Evolutionary conservation across 2,113 vertebrate species (phyloP).

Genomic region (Canis aureus): DNA sequence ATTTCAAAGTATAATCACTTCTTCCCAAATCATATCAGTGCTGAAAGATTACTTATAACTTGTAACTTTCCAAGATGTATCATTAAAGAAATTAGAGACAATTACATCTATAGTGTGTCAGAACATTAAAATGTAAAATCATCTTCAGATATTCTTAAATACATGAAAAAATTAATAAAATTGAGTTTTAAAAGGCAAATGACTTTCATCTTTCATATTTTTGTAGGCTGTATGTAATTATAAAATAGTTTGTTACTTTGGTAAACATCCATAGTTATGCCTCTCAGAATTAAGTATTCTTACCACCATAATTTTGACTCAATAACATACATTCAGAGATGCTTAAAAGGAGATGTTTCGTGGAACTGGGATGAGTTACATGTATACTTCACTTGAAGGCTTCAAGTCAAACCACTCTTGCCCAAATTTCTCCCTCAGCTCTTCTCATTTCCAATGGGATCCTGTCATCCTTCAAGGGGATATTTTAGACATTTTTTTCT

Average conservation of each 20-base stretch:
- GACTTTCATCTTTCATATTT: background rate
- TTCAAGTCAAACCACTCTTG: background rate
- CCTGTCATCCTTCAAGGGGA: background rate
- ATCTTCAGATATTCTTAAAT: constrained; percentile 32
- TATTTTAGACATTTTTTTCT: background rate
- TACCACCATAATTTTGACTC: background rate
- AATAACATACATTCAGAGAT: background rate
- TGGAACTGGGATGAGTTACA: background rate
- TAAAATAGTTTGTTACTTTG: background rate
- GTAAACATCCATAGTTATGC: background rate
- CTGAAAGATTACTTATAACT: background rate
- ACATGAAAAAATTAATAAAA: background rate
- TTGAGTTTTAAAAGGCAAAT: constrained; percentile 1
- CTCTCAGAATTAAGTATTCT: background rate
- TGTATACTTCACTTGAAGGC: background rate
- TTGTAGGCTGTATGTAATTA: background rate
- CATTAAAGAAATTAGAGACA: constrained; percentile 12
- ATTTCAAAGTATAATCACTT: constrained; percentile 10
- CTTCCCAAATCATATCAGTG: background rate
- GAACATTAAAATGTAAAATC: background rate
- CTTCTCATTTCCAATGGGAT: background rate
- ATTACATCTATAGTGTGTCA: background rate
- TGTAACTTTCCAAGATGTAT: background rate
- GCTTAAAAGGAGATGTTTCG: background rate
- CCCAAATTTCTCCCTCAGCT: background rate